Conservation (phyloP, 2,888 invertebrate species). For the Habroteleia sp. region DNA sequence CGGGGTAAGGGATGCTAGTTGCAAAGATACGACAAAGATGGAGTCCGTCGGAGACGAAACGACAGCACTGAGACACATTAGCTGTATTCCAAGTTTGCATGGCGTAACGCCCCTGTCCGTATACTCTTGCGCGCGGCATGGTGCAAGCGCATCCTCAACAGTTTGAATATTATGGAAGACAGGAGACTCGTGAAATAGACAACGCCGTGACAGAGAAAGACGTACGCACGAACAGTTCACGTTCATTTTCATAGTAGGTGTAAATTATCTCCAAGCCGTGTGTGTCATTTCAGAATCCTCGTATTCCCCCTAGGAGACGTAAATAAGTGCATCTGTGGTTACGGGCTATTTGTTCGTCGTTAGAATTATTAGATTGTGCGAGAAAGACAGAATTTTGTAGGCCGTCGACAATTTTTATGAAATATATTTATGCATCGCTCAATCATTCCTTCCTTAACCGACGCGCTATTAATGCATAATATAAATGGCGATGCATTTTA, state of each 20-base stretch:
- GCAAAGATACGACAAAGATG: constrained; percentile 57
- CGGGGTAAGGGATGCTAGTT: constrained; percentile 29
- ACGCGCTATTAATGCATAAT: too few relatives aligned
- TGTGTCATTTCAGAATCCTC: constrained; percentile 57
- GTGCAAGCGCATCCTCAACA: constrained; percentile 62
- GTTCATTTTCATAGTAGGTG: constrained; percentile 65
- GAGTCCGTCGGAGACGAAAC: constrained; percentile 66
- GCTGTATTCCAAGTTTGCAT: constrained; percentile 80
- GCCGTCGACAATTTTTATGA: constrained; percentile 3
- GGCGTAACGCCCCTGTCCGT: constrained; percentile 80
- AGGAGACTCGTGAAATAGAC: constrained; percentile 50
- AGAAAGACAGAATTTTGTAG: constrained; percentile 9
- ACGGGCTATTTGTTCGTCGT: constrained; percentile 63
- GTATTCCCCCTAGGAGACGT: constrained; percentile 43
- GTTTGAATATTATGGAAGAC: constrained; percentile 69
- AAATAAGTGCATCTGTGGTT: constrained; percentile 62
- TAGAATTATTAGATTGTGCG: constrained; percentile 57
- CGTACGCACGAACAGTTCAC: constrained; percentile 32
- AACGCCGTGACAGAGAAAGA: constrained; percentile 48
- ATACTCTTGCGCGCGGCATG: constrained; percentile 56
- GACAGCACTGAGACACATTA: constrained; percentile 71
- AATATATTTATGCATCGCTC: not conserved
- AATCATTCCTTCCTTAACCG: too few relatives aligned
- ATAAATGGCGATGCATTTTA: too few relatives aligned
- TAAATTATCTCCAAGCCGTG: constrained; percentile 69